Evolutionary conservation across 2,113 vertebrate genomes (phyloP).

Genomic region (Guaruba guarouba): DNA sequence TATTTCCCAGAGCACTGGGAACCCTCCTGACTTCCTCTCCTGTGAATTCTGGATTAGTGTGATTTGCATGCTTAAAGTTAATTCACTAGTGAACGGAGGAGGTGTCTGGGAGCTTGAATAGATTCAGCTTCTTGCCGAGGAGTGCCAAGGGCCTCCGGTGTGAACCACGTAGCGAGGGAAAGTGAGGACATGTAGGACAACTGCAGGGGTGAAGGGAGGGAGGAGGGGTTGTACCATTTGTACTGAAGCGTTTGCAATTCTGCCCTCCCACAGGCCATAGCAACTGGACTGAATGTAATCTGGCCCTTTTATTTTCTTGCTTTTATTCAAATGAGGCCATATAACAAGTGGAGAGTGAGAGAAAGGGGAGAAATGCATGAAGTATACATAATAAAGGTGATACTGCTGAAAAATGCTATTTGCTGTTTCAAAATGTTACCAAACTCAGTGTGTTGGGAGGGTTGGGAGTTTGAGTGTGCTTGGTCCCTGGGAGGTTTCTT

Average conservation of each 20-base stretch:
- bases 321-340: slow-evolving; percentile 44
- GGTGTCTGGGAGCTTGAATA: slow-evolving; percentile 52
- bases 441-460: neutral
- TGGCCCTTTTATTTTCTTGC: slow-evolving; percentile 51
- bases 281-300: slow-evolving; percentile 54
- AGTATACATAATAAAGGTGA: slow-evolving; percentile 9
- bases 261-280: slow-evolving; percentile 45
- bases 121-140: neutral
- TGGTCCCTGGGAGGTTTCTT: neutral
- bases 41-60: slow-evolving; percentile 53
- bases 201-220: slow-evolving; percentile 31
- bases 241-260: slow-evolving; percentile 45
- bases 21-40: slow-evolving; percentile 45
- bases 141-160: slow-evolving; percentile 42
- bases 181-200: slow-evolving; percentile 52
- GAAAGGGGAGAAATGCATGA: neutral
- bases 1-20: slow-evolving; percentile 18
- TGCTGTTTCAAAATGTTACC: neutral
- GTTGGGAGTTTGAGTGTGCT: neutral
- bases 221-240: slow-evolving; percentile 47
- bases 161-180: neutral
- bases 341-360: slow-evolving; percentile 7
- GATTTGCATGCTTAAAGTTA: slow-evolving; percentile 57
- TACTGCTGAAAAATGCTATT: neutral
- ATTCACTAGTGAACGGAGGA: slow-evolving; percentile 38